Evolutionary conservation across 2,113 vertebrate genomes (phyloP).

Genomic region (Natator depressus): DNA sequence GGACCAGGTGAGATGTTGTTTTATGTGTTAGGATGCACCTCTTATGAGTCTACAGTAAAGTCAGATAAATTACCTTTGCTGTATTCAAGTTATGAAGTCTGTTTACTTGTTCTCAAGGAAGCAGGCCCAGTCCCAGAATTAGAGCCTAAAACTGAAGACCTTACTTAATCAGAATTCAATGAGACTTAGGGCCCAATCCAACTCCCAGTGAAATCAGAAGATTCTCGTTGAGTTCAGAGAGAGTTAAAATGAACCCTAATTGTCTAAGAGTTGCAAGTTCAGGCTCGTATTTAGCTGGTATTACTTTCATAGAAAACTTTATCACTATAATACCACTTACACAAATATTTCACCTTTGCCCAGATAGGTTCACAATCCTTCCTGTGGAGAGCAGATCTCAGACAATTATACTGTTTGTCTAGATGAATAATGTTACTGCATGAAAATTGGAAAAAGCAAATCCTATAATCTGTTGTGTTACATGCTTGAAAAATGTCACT

Average conservation of each 20-base stretch:
- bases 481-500: neutral
- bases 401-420: neutral
- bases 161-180: neutral
- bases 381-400: neutral
- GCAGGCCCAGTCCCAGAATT: neutral
- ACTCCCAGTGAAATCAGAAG: neutral
- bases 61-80: neutral
- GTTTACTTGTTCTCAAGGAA: neutral
- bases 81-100: neutral
- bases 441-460: neutral
- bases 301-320: neutral
- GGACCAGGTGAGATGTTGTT: constrained; percentile 72
- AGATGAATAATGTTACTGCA: neutral
- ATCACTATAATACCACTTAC: neutral
- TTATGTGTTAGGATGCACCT: neutral
- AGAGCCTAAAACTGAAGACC: neutral
- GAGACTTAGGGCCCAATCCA: neutral
- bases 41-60: neutral
- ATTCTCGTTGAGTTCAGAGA: neutral
- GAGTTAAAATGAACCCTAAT: neutral
- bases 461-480: neutral
- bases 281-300: neutral
- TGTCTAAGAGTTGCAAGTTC: neutral
- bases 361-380: neutral
- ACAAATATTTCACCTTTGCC: neutral